Percentiles rank a stretch among this genome's conserved stretches.
These are phyloP conservation scores for Myotis yumanensis DNA, from an alignment of 2,113 vertebrate genomes.

Conservation along the genomic window DNA sequence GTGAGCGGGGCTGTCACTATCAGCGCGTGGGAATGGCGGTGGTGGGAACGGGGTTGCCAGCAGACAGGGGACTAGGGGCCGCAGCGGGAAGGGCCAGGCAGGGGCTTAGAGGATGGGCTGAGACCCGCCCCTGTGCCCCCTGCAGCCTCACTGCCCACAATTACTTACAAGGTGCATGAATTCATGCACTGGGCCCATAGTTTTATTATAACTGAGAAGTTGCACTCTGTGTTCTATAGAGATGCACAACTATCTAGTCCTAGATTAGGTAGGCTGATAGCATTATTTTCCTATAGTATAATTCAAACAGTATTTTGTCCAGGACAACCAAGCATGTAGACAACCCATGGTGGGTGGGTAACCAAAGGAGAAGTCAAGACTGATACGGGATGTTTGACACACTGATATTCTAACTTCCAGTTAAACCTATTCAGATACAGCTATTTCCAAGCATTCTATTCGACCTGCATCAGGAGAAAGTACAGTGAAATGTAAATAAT, in stretches of 20 bases:
- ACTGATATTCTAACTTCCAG: not conserved
- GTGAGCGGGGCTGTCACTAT: too few relatives aligned
- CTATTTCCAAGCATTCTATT: slow-evolving; percentile 41
- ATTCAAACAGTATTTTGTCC: not conserved
- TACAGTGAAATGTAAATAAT: slow-evolving; percentile 77
- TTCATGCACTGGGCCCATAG: too few relatives aligned
- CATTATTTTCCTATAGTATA: not conserved
- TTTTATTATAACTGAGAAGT: not conserved
- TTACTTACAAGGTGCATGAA: too few relatives aligned
- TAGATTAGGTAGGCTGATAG: not conserved
- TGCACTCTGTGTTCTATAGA: not conserved
- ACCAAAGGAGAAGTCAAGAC: not conserved
- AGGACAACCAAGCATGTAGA: not conserved
- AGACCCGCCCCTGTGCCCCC: too few relatives aligned
- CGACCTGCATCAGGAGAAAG: slow-evolving; percentile 72
- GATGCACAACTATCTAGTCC: accelerated
- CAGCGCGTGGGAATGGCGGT: accelerated
- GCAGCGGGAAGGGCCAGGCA: accelerated
- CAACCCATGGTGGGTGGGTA: not conserved
- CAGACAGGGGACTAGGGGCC: too few relatives aligned
- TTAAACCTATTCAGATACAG: not conserved
- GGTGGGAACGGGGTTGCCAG: too few relatives aligned
- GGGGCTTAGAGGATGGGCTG: too few relatives aligned
- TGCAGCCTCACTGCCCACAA: too few relatives aligned
- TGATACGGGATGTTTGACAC: not conserved